phyloP scores from a whole-genome alignment of 2,113 vertebrate genomes.

The Triplophysa tibetana region DNA sequence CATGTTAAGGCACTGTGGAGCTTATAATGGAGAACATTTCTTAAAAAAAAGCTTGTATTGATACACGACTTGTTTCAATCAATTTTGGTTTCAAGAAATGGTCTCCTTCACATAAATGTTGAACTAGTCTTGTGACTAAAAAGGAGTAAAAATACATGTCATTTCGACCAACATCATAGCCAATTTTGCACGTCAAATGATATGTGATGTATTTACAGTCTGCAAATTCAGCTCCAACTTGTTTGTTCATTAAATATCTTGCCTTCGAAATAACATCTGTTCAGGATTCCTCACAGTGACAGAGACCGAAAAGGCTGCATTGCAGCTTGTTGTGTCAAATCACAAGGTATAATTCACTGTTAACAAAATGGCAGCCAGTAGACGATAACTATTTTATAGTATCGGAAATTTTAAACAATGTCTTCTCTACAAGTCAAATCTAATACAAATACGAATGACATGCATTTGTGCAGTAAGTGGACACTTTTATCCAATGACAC shows the following conservation, averaged over 20 bases:
- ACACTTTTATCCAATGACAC: too few relatives aligned
- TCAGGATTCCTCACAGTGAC: constrained; percentile 20
- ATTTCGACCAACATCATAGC: background rate
- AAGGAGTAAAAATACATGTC: background rate
- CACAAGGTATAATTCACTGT: constrained; percentile 62
- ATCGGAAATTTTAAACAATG: background rate
- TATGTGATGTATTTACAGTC: background rate
- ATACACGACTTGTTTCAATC: constrained; percentile 12
- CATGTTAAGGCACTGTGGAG: constrained; percentile 10
- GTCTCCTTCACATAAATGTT: constrained; percentile 27
- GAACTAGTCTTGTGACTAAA: background rate
- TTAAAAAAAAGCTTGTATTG: constrained; percentile 9
- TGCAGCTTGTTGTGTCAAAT: constrained; percentile 60
- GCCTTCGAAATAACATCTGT: constrained; percentile 48
- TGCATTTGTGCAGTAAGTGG: background rate
- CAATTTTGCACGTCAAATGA: background rate
- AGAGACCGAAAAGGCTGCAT: constrained; percentile 49
- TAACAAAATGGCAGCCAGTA: constrained; percentile 59
- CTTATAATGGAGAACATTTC: constrained; percentile 8
- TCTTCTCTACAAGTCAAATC: background rate
- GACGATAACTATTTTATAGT: constrained; percentile 52
- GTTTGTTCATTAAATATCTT: constrained; percentile 1
- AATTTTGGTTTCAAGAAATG: constrained; percentile 52
- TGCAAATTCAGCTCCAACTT: background rate
- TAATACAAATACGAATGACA: background rate